Evolutionary conservation across 2,888 invertebrate species (phyloP), one percentile per base, ranked within the genome.

Genomic region (Loripinus fragilis): DNA sequence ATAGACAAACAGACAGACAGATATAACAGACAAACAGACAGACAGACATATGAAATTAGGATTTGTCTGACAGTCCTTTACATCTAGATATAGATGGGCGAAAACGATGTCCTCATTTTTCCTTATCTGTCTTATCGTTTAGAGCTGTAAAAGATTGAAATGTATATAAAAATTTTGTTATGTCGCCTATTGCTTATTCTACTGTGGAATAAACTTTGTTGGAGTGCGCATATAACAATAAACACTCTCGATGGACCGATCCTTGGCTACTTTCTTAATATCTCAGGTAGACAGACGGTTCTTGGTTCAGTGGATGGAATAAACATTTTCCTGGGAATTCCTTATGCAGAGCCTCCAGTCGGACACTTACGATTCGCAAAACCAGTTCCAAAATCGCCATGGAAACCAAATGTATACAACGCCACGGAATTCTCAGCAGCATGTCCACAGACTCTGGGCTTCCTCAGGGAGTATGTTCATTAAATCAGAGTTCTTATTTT

Each of bases 281-380:
- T 83, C 1, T 30, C 60, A 2, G 71, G 66, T n/a, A 25, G 60
- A 23, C 75, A 80, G 65, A 33, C 25, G 12, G 77, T 75, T 15
- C 75, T 73, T 23, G 80, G 71, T 68, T 48, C 66, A 23, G 71
- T 82, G 55, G 50, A 65, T 7, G 67, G 60, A 38, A 25, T 86
- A n/a, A 72, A 84, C 28, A 74, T 86, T n/a, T 86, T 81, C 68
- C 76, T 85, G 12, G 86, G 86, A 2, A 81, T 86, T 38, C 86
- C 86, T 0, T 86, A 84, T 50, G 86, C 86, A 3, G 83, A 85
- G 38, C 76, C 85, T 12, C 86, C 86, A 10, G 41, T 78, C 12
- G 85, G 81, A 30, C 48, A 65, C 28, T 76, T 80, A n/a, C 60
- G 86, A 25, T 86, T 86, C 60, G 77, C 85, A 1, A 33, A 69